phyloP scores from a whole-genome alignment of 2,888 invertebrate genomes.

The Mechanitis messenoides region DNA sequence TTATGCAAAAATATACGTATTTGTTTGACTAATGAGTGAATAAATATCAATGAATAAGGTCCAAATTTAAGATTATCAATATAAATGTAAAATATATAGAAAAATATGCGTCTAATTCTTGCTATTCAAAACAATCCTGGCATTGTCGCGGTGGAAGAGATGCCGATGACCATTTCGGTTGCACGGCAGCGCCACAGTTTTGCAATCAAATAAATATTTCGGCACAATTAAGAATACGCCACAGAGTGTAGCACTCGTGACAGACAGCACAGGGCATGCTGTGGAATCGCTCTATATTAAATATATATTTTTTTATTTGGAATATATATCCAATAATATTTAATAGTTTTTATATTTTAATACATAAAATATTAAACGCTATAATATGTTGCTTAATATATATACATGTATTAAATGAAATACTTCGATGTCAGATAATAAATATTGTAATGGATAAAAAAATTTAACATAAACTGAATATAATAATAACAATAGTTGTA shows the following conservation, averaged over 20 bases:
- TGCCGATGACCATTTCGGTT: slow-evolving; percentile 76
- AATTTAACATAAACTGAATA: slow-evolving; percentile 12
- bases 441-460: slow-evolving; percentile 1
- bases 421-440: not conserved
- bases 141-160: slow-evolving; percentile 61
- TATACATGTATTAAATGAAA: not conserved
- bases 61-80: too few species aligned
- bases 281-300: slow-evolving; percentile 45
- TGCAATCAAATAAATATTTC: slow-evolving; percentile 77
- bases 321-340: too few species aligned
- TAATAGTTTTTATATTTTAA: too few species aligned
- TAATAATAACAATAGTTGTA: slow-evolving; percentile 27
- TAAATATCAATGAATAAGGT: too few species aligned
- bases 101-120: slow-evolving; percentile 40
- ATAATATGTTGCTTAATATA: not conserved
- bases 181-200: slow-evolving; percentile 66
- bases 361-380: too few species aligned
- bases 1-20: slow-evolving; percentile 9
- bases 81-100: slow-evolving; percentile 16
- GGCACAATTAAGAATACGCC: slow-evolving; percentile 77
- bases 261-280: slow-evolving; percentile 52
- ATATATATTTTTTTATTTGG: slow-evolving; percentile 27
- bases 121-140: slow-evolving; percentile 44
- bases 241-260: slow-evolving; percentile 74
- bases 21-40: too few species aligned